Evolutionary conservation across 2,113 vertebrate species (phyloP).

Genomic region (Coryphaenoides rupestris): DNA sequence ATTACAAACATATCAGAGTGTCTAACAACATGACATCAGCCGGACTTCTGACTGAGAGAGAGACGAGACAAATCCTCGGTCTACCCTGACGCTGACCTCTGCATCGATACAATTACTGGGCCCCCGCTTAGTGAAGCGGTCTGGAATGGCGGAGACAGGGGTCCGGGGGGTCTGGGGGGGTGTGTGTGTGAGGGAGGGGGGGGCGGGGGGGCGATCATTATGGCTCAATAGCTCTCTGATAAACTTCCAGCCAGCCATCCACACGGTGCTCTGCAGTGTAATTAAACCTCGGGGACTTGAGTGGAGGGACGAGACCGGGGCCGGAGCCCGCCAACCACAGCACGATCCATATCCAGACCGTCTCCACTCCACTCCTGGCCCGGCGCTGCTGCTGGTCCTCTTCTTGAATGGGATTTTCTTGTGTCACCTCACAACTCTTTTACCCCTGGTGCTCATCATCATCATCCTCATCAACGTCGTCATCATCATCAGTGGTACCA

Average conservation of each 20-base stretch:
- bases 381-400: not conserved
- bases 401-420: not conserved
- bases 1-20: too few species aligned
- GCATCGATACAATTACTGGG: too few species aligned
- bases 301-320: conserved; percentile 21
- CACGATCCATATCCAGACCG: conserved; percentile 10
- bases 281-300: conserved; percentile 53
- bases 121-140: too few species aligned
- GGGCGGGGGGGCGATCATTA: conserved; percentile 39
- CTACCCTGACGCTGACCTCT: too few species aligned
- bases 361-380: conserved; percentile 4
- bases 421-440: too few species aligned
- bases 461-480: too few species aligned
- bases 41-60: too few species aligned
- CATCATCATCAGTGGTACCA: too few species aligned
- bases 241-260: conserved; percentile 47
- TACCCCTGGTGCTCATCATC: too few species aligned
- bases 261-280: conserved; percentile 36
- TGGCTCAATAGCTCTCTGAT: conserved; percentile 44
- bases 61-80: too few species aligned
- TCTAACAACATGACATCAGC: too few species aligned
- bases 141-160: conserved; percentile 31
- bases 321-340: conserved; percentile 23
- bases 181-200: too few species aligned
- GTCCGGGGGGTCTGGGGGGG: conserved; percentile 33